A percentile compares a stretch with the other conserved stretches of the same genome.
Evolutionary conservation across 2,888 invertebrate species (phyloP).

Genomic region (Drosophila helvetica): DNA sequence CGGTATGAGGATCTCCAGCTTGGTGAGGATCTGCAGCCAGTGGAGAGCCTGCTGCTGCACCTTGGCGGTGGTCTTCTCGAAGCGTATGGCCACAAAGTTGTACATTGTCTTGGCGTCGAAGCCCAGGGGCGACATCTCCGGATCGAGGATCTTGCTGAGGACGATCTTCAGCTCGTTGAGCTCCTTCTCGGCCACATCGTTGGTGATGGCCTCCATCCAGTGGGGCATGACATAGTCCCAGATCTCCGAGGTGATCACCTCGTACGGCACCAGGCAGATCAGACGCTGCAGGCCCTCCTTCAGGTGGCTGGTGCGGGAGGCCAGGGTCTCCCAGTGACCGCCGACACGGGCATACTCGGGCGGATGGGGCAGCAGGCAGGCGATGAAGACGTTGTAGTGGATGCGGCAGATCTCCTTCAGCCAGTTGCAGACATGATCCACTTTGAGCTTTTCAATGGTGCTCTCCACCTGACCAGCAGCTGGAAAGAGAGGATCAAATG

Average conservation of each 20-base stretch:
- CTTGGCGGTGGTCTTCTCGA: constrained; percentile 91
- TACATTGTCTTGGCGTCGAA: constrained; percentile 98
- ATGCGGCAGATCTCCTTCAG: constrained; percentile 91
- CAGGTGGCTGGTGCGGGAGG: constrained; percentile 94
- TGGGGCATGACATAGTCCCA: constrained; percentile 99
- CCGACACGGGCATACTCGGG: constrained; percentile 97
- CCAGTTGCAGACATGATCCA: constrained; percentile 97
- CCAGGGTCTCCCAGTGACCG: constrained; percentile 97
- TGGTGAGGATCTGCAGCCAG: constrained; percentile 94
- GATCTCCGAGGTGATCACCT: constrained; percentile 96
- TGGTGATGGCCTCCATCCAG: constrained; percentile 99
- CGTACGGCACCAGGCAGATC: constrained; percentile 98
- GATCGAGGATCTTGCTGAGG: constrained; percentile 96
- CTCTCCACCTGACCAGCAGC: constrained; percentile 90
- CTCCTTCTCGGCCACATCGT: constrained; percentile 95
- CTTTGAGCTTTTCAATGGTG: constrained; percentile 95
- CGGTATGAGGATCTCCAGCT: constrained; percentile 95
- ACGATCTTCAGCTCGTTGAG: constrained; percentile 92
- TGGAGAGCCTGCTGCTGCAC: constrained; percentile 94
- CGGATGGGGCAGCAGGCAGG: constrained; percentile 97
- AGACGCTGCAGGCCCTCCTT: constrained; percentile 97
- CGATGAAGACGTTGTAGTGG: constrained; percentile 94
- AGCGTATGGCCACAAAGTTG: constrained; percentile 94
- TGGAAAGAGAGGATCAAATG: constrained; percentile 11
- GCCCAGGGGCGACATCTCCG: constrained; percentile 96